Percentiles rank a stretch among this genome's conserved stretches.
Conservation (phyloP, 2,797 vertebrate species). For the Acrocephalus scirpaceus region DNA sequence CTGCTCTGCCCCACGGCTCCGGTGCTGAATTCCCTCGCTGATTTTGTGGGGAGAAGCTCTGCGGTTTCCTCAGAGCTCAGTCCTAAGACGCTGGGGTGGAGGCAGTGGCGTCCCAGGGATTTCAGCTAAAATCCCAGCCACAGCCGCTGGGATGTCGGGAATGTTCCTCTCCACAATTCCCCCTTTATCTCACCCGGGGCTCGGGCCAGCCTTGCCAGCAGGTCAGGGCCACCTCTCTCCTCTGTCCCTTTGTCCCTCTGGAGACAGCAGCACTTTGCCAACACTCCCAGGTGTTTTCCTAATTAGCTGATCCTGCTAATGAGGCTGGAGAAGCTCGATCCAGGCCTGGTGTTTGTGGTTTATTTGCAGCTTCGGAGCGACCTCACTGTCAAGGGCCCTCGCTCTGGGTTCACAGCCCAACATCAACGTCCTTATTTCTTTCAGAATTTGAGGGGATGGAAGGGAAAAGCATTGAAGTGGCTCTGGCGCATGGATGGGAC, state of each 20-base stretch:
- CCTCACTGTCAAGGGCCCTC: accelerated
- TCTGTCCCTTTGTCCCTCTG: not conserved
- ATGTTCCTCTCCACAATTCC: not conserved
- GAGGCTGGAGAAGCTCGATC: not conserved
- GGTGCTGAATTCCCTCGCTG: accelerated
- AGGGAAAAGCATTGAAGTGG: not conserved
- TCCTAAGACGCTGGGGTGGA: accelerated
- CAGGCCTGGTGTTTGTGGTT: not conserved
- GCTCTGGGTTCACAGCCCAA: not conserved
- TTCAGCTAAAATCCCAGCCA: not conserved
- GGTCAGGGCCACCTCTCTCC: not conserved
- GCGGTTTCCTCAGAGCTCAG: not conserved
- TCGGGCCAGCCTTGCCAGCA: not conserved
- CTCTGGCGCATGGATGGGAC: not conserved
- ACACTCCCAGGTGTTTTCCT: not conserved
- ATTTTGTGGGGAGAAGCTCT: not conserved
- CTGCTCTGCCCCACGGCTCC: not conserved
- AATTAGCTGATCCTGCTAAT: not conserved
- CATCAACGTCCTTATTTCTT: not conserved
- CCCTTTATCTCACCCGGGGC: not conserved
- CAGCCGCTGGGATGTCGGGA: accelerated
- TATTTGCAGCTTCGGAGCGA: not conserved
- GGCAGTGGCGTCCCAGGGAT: accelerated
- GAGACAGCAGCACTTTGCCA: not conserved
- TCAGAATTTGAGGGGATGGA: not conserved